Conservation (phyloP, 2,113 vertebrate species). For the Amblyornis subalaris region DNA sequence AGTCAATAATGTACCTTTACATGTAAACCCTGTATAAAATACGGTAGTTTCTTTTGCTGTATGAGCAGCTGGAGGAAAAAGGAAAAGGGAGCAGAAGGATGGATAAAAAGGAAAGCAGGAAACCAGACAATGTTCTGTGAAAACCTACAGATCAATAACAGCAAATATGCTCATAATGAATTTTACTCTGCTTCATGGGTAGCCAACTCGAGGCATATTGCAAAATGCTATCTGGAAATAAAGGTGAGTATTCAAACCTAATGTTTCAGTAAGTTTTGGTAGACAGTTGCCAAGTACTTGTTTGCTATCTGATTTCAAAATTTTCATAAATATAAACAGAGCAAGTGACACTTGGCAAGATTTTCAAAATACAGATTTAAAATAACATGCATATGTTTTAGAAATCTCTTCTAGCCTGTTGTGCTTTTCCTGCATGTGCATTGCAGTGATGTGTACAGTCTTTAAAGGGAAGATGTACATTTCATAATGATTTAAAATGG, state of each 20-base stretch:
- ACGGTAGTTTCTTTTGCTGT: neutral
- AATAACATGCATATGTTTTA: neutral
- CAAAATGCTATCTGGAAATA: neutral
- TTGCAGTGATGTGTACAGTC: neutral
- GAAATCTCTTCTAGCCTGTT: neutral
- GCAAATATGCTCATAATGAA: neutral
- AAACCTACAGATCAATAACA: neutral
- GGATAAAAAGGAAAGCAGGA: neutral
- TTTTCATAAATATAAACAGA: neutral
- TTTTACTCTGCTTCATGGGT: neutral
- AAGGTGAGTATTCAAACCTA: neutral
- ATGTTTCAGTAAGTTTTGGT: neutral
- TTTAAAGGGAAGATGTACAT: neutral
- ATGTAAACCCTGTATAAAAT: neutral
- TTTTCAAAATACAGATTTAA: neutral
- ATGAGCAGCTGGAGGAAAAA: neutral
- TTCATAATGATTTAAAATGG: neutral
- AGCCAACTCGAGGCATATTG: neutral
- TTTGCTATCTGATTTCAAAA: neutral
- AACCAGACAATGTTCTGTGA: neutral
- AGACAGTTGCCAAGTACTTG: neutral
- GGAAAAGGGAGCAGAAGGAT: neutral
- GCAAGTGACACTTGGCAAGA: neutral
- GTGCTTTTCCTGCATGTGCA: neutral
- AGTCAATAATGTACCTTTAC: neutral